phyloP scores from a whole-genome alignment of 2,797 vertebrate species.

The Siniperca scherzeri region DNA sequence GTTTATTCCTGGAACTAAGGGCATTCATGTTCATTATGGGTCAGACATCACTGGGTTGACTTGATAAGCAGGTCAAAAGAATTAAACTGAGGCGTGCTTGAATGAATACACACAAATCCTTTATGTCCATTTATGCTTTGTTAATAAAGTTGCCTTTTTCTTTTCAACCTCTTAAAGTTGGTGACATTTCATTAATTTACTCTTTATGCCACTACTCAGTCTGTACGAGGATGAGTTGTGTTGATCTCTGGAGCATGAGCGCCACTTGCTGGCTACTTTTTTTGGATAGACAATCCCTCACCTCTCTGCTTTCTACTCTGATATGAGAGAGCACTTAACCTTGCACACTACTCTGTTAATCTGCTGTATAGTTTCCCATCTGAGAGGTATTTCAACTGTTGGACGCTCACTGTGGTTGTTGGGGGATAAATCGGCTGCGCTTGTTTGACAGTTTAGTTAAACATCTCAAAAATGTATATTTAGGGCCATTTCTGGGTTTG shows the following conservation, averaged over 20 bases:
- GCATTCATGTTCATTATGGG: constrained; percentile 20
- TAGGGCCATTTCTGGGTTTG: background rate
- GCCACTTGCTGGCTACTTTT: constrained; percentile 48
- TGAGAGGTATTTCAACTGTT: background rate
- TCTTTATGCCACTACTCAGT: background rate
- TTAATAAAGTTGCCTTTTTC: background rate
- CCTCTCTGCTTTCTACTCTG: background rate
- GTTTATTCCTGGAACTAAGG: constrained; percentile 40
- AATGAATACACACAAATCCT: background rate
- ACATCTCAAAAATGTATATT: background rate
- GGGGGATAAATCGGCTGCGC: background rate
- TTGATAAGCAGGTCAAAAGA: constrained; percentile 50
- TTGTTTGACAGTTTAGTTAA: background rate
- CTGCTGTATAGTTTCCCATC: background rate
- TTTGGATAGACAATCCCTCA: background rate
- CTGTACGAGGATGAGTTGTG: background rate
- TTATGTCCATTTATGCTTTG: background rate
- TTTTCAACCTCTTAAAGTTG: background rate
- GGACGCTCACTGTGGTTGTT: background rate
- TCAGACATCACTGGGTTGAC: constrained; percentile 37
- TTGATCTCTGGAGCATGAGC: constrained; percentile 38
- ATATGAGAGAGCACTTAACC: background rate
- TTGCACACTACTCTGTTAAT: too few species aligned
- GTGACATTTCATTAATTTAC: background rate
- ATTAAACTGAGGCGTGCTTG: constrained; percentile 13